Conservation (phyloP, 2,888 invertebrate species). For the Aleiodes alternator region DNA sequence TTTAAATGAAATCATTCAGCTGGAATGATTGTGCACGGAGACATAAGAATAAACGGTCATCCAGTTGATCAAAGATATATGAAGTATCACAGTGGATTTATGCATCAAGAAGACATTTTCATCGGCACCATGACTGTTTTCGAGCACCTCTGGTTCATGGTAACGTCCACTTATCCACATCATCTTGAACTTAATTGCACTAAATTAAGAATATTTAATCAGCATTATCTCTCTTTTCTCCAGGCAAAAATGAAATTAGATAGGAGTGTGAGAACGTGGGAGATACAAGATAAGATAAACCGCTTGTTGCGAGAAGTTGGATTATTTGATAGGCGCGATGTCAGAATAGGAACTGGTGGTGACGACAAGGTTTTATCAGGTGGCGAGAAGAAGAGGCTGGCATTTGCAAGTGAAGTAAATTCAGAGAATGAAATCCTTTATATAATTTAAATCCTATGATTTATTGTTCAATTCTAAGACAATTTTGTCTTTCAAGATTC, state of each 20-base stretch:
- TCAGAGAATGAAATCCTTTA: not conserved
- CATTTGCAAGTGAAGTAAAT: slow-evolving; percentile 92
- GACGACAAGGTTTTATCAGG: slow-evolving; percentile 91
- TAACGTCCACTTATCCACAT: slow-evolving; percentile 63
- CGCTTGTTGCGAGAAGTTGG: slow-evolving; percentile 85
- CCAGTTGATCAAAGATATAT: slow-evolving; percentile 83
- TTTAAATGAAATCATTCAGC: slow-evolving; percentile 73
- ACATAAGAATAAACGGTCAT: slow-evolving; percentile 87
- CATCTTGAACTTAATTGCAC: not conserved
- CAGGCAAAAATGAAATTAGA: slow-evolving; percentile 90
- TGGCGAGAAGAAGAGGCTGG: slow-evolving; percentile 93
- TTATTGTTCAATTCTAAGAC: not conserved
- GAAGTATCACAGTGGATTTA: slow-evolving; percentile 89
- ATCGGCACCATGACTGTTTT: slow-evolving; percentile 89
- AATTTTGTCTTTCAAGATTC: slow-evolving; percentile 76
- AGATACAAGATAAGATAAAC: slow-evolving; percentile 82
- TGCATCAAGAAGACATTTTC: slow-evolving; percentile 95
- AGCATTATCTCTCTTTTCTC: slow-evolving; percentile 29
- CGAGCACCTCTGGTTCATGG: slow-evolving; percentile 94
- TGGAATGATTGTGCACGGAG: slow-evolving; percentile 85
- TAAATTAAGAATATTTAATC: slow-evolving; percentile 27
- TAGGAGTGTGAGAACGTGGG: slow-evolving; percentile 79
- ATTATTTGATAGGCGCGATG: slow-evolving; percentile 82
- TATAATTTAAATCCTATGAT: slow-evolving; percentile 8
- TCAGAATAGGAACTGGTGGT: slow-evolving; percentile 86